Conservation (phyloP, 2,113 vertebrate genomes). For the Pungitius pungitius region DNA sequence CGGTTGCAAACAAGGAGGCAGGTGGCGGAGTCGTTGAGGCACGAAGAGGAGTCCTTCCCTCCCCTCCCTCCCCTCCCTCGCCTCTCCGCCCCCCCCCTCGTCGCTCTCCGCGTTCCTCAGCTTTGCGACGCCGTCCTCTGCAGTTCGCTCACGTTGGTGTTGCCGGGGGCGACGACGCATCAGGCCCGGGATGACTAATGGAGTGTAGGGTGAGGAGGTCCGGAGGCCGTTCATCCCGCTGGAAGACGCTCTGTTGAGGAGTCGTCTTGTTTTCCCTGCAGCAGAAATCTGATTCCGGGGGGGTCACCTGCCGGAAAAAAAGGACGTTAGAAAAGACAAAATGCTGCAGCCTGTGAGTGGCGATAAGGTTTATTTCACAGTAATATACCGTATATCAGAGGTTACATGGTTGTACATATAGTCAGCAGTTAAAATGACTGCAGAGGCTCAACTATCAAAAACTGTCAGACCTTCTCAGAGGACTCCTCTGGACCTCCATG, state of each 20-base stretch:
- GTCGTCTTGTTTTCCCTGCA: neutral
- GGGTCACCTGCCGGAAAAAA: slow-evolving; percentile 10
- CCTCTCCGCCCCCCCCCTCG: slow-evolving; percentile 5
- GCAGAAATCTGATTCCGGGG: slow-evolving; percentile 19
- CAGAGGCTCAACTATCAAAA: slow-evolving; percentile 4
- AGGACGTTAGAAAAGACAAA: slow-evolving; percentile 23
- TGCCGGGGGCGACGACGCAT: slow-evolving; percentile 41
- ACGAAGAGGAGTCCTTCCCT: slow-evolving; percentile 16
- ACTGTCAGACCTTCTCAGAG: neutral
- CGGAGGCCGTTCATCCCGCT: neutral
- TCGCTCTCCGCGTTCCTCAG: slow-evolving; percentile 51
- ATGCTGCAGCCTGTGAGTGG: slow-evolving; percentile 15
- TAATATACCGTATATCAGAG: slow-evolving; percentile 14
- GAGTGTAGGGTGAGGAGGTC: slow-evolving; percentile 41
- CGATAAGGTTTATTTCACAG: slow-evolving; percentile 32
- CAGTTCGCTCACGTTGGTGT: slow-evolving; percentile 42
- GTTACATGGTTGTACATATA: slow-evolving; percentile 22
- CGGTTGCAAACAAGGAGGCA: slow-evolving; percentile 36
- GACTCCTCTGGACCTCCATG: neutral
- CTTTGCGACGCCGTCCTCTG: slow-evolving; percentile 30
- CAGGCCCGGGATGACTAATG: slow-evolving; percentile 42
- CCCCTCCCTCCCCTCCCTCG: slow-evolving; percentile 1
- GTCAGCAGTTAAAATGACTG: slow-evolving; percentile 27
- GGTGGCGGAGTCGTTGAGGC: slow-evolving; percentile 41
- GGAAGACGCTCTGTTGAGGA: slow-evolving; percentile 29